Conservation (phyloP, 1,140 invertebrate species). For the Drosophila pruinosa region DNA sequence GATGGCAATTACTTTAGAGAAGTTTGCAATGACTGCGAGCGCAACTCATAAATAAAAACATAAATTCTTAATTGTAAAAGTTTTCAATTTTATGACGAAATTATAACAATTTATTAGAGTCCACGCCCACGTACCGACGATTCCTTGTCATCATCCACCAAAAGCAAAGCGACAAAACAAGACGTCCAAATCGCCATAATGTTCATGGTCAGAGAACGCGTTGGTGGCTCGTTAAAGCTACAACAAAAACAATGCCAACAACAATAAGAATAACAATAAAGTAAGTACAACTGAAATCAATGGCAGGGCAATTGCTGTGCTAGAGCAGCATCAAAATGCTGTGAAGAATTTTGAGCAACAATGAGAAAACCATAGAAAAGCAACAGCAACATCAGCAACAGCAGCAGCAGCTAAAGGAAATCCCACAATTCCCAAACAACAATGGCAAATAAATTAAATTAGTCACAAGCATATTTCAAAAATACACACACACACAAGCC, state of each 20-base stretch:
- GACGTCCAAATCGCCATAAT: slow-evolving; percentile 2
- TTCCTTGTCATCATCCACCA: no score
- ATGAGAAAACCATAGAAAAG: slow-evolving; percentile 48
- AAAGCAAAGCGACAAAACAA: background rate
- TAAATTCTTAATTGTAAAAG: slow-evolving; percentile 72
- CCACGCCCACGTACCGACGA: no score
- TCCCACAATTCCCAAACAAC: slow-evolving; percentile 73
- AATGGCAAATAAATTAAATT: slow-evolving; percentile 80
- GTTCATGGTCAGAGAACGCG: slow-evolving; percentile 33
- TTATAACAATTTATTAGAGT: slow-evolving; percentile 69
- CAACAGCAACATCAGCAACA: slow-evolving; percentile 1
- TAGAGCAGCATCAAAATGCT: slow-evolving; percentile 42
- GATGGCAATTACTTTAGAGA: slow-evolving; percentile 29
- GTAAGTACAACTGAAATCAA: slow-evolving; percentile 53
- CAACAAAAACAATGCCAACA: slow-evolving; percentile 32
- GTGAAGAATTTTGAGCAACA: slow-evolving; percentile 52
- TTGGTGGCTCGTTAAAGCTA: slow-evolving; percentile 52
- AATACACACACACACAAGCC: slow-evolving; percentile 28
- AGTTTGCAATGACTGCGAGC: slow-evolving; percentile 39
- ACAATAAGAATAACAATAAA: background rate
- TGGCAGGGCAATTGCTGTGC: slow-evolving; percentile 55
- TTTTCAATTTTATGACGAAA: slow-evolving; percentile 78
- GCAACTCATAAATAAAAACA: slow-evolving; percentile 64
- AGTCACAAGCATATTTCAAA: slow-evolving; percentile 78
- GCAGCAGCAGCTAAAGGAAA: slow-evolving; percentile 45